Conservation (phyloP, 2,888 invertebrate genomes). For the Mellilla xanthometata region DNA sequence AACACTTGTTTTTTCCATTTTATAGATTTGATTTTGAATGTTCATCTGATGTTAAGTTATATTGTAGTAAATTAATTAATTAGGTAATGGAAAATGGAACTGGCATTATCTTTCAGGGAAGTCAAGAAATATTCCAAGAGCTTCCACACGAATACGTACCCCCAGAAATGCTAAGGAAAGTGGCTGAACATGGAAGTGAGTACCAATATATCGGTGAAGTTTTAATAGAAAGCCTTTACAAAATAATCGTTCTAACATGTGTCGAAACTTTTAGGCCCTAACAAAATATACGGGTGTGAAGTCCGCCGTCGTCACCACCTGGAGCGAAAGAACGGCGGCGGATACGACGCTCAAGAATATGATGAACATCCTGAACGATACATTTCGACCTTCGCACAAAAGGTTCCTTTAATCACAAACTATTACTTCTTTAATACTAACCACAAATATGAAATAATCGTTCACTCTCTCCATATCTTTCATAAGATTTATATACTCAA, state of each 20-base stretch:
- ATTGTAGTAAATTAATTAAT: too few relatives aligned
- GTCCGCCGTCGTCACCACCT: constrained; percentile 97
- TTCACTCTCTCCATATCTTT: too few relatives aligned
- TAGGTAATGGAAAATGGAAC: too few relatives aligned
- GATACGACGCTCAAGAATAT: constrained; percentile 93
- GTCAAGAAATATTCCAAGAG: constrained; percentile 97
- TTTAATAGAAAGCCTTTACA: background rate
- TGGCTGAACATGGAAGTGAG: constrained; percentile 98
- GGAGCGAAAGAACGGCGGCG: constrained; percentile 95
- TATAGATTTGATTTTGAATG: too few relatives aligned
- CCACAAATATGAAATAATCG: too few relatives aligned
- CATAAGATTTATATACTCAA: too few relatives aligned
- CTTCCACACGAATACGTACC: constrained; percentile 98
- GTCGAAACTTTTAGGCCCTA: constrained; percentile 85
- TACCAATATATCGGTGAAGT: too few relatives aligned
- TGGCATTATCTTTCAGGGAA: constrained; percentile 82
- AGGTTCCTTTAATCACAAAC: constrained; percentile 69
- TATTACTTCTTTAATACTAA: too few relatives aligned
- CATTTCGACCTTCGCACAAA: constrained; percentile 97
- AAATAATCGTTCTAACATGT: background rate
- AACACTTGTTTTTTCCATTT: constrained; percentile 4
- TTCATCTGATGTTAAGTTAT: too few relatives aligned
- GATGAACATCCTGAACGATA: constrained; percentile 96
- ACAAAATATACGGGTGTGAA: constrained; percentile 98
- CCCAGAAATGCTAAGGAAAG: constrained; percentile 96